Evolutionary conservation across 2,888 invertebrate genomes (phyloP).

Genomic region (Nymphalis c-album): DNA sequence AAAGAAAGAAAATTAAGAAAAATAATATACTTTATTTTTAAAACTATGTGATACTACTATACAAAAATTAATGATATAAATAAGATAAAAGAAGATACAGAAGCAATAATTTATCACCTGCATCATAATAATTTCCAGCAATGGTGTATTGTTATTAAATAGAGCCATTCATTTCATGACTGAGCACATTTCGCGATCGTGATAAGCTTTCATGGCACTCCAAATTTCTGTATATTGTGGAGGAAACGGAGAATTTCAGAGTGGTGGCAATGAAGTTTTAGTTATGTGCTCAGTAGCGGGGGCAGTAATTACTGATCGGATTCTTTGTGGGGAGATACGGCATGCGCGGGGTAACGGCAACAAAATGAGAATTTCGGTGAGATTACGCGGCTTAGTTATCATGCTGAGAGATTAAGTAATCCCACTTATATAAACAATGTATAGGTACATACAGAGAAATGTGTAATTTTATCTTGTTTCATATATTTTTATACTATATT

Average conservation of each 20-base stretch:
- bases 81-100: no score
- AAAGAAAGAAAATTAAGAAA: no score
- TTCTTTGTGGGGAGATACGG: conserved; percentile 59
- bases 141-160: conserved; percentile 23
- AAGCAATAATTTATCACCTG: not conserved
- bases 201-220: conserved; percentile 50
- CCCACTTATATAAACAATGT: not conserved
- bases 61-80: no score
- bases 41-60: no score
- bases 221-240: conserved; percentile 46
- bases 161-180: conserved; percentile 51
- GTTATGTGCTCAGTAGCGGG: conserved; percentile 52
- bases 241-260: conserved; percentile 47
- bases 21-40: no score
- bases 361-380: conserved; percentile 34
- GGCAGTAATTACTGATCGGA: conserved; percentile 66
- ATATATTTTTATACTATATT: no score
- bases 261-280: conserved; percentile 56
- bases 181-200: conserved; percentile 49
- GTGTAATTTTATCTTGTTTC: no score
- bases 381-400: conserved; percentile 34
- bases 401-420: conserved; percentile 17
- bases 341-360: conserved; percentile 42
- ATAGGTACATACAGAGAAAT: no score
- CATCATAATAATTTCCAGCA: conserved; percentile 10